Evolutionary conservation across 2,113 vertebrate genomes (phyloP), one percentile per base, ranked within the genome.

Genomic region (Hystrix cristata): DNA sequence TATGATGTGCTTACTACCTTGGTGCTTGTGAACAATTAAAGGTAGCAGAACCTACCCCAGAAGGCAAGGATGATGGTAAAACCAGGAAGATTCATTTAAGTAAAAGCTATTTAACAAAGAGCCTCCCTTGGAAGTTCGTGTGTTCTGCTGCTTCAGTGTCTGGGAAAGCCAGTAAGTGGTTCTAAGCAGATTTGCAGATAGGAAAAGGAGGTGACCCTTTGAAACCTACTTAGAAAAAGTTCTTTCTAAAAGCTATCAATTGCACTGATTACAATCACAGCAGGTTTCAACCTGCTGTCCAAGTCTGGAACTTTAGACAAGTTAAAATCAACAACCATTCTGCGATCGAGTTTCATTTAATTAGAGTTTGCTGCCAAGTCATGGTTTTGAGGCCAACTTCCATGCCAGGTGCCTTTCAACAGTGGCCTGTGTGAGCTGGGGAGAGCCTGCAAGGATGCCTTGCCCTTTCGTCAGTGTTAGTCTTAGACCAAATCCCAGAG

Each of bases 221-320:
- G 87, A 96, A 93, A 93, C 81, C 89, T 89, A 60, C 64, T 87
- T 85, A 34, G 80, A 92, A 92, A 84, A 92, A 60, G 85, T 80
- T 81, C 92, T 83, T 93, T 97, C 90, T 92, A 87, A 96, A 97
- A 96, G 55, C 93, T 96, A 82, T 96, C n/a, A 29, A 96, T 98
- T 95, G 80, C 76, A 65, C 87, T 90, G 96, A 94, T 97, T 92
- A 74, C 3, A 59, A 90, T 95, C 90, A 89, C 78, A 91, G 97
- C 98, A 97, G 93, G 98, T 97, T 97, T 88, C 92, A 97, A 92
- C 97, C 95, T 97, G 97, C 83, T 92, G 71, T 91, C 67, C 64
- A 80, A 74, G 95, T 95, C 97, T 98, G 97, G 93, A 93, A 96
- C 95, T 95, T 91, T 23, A 96, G 95, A 95, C 82, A 81, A 95